A percentile compares a stretch with the other conserved stretches of the same genome.
Evolutionary conservation across 2,888 invertebrate species (phyloP).

Genomic region (Maniola hyperantus): DNA sequence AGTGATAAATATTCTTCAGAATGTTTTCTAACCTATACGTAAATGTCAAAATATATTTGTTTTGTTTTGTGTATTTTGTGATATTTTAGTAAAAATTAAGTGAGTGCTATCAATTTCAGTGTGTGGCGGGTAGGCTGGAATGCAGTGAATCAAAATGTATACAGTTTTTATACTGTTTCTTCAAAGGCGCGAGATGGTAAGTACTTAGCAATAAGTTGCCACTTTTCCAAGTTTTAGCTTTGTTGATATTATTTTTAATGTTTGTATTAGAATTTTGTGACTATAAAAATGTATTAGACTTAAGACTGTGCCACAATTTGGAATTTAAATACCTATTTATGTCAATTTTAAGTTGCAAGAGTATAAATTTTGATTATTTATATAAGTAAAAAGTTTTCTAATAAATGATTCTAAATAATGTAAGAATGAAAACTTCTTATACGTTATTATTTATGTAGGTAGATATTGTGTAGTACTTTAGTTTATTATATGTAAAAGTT

Average conservation of each 20-base stretch:
- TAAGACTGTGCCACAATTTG: not conserved
- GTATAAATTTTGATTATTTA: not conserved
- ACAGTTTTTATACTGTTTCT: constrained; percentile 16
- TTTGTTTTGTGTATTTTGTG: constrained; percentile 25
- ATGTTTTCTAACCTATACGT: constrained; percentile 39
- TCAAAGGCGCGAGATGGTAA: constrained; percentile 38
- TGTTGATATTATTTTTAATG: not conserved
- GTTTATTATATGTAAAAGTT: not conserved
- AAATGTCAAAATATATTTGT: constrained; percentile 32
- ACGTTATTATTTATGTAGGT: not conserved
- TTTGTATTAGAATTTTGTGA: not conserved
- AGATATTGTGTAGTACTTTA: not conserved
- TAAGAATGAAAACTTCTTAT: not conserved
- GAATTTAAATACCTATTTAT: not conserved
- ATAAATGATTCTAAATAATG: not conserved
- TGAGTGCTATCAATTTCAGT: constrained; percentile 14
- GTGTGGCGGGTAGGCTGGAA: constrained; percentile 16
- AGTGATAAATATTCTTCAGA: constrained; percentile 9
- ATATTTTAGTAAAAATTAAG: constrained; percentile 17
- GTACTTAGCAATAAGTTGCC: constrained; percentile 38
- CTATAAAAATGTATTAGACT: not conserved
- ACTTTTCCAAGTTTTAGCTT: constrained; percentile 1
- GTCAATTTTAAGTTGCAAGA: not conserved
- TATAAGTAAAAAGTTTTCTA: not conserved
- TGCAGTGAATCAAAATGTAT: constrained; percentile 15